Conservation (phyloP, 2,113 vertebrate species). For the Etia nguti region DNA sequence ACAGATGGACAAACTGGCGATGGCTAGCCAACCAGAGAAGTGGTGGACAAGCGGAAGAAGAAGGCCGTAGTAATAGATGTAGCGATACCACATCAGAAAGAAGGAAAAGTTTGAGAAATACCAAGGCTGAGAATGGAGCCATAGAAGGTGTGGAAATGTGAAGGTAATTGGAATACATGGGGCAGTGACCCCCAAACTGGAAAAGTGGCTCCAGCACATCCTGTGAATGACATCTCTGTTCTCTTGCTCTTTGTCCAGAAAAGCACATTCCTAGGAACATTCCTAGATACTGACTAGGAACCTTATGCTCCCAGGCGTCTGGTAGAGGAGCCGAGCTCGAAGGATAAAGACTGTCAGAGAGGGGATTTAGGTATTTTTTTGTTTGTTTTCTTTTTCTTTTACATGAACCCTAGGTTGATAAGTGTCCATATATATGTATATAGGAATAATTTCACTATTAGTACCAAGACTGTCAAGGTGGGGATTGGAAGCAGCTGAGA, state of each 20-base stretch:
- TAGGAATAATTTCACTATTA: neutral
- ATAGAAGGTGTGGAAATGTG: neutral
- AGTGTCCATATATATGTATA: neutral
- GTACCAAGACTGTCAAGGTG: neutral
- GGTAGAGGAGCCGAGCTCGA: neutral
- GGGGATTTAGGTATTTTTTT: neutral
- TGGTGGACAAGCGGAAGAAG: neutral
- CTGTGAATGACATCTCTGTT: accelerated
- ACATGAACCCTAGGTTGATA: too few species aligned
- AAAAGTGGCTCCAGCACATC: neutral
- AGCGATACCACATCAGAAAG: neutral
- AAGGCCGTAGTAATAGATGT: neutral
- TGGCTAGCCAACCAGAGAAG: neutral
- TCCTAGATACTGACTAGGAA: neutral
- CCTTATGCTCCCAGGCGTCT: neutral
- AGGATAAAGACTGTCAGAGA: neutral
- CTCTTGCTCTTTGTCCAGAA: neutral
- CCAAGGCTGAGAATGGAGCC: neutral
- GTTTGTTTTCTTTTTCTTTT: neutral
- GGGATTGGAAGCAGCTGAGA: slow-evolving; percentile 13
- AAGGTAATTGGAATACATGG: neutral
- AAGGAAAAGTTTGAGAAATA: neutral
- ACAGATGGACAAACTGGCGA: neutral
- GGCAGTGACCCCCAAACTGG: neutral
- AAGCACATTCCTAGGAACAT: neutral